Conservation (phyloP, 2,113 vertebrate species). For the Steatornis caripensis region DNA sequence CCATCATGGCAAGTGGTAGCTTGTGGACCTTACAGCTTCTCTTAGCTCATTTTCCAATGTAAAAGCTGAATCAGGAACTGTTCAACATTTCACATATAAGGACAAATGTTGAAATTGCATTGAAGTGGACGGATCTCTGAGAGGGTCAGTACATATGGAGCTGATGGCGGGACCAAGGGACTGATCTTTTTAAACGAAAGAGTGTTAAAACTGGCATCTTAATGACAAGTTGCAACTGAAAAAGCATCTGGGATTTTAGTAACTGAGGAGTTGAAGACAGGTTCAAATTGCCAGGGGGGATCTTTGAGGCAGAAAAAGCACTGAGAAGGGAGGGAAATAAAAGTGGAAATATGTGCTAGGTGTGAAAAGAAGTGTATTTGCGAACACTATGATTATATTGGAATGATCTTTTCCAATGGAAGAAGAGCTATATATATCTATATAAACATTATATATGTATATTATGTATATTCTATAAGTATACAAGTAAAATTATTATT, state of each 20-base stretch:
- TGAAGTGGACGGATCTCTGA: conserved; percentile 4
- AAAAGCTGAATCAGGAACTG: background rate
- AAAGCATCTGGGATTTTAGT: conserved; percentile 39
- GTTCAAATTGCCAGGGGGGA: conserved; percentile 43
- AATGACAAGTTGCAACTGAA: conserved; percentile 49
- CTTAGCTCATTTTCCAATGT: background rate
- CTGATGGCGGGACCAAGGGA: conserved; percentile 7
- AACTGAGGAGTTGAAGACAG: conserved; percentile 47
- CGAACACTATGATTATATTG: background rate
- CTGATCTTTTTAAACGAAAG: conserved; percentile 45
- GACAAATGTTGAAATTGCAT: background rate
- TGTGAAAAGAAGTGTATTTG: background rate
- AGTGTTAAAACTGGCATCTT: conserved; percentile 43
- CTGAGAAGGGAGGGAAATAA: background rate
- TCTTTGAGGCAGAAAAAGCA: conserved; percentile 40
- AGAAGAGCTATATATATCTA: background rate
- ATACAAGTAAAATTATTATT: background rate
- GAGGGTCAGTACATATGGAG: conserved; percentile 26
- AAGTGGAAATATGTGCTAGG: background rate
- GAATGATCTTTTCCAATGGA: background rate
- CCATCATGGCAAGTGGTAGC: background rate
- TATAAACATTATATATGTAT: background rate
- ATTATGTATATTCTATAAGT: background rate
- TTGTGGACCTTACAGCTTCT: background rate
- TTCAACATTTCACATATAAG: conserved; percentile 1